Evolutionary conservation across 2,113 vertebrate genomes (phyloP).

Genomic region (Pseudorasbora parva): DNA sequence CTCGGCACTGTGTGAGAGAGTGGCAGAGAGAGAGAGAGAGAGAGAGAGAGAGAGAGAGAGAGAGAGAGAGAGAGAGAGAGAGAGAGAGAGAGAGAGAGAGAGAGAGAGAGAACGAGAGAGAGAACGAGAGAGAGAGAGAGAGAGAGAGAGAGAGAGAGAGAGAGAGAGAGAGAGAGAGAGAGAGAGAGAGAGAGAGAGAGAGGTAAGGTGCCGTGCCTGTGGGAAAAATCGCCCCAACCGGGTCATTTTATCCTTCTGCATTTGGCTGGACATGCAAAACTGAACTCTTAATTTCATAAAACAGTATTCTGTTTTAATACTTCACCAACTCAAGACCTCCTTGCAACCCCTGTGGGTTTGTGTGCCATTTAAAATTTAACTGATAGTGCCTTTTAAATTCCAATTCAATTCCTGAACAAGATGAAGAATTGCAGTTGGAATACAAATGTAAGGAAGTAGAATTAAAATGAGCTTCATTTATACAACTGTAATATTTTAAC

Average conservation of each 20-base stretch:
- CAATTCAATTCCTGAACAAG: background rate
- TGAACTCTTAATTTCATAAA: conserved; percentile 5
- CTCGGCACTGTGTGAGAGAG: background rate
- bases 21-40: background rate
- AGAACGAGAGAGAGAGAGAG: background rate
- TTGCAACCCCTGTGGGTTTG: background rate
- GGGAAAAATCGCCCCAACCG: conserved; percentile 14
- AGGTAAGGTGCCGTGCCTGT: background rate
- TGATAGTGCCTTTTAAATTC: background rate
- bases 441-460: background rate
- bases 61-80: background rate
- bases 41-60: background rate
- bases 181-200: background rate
- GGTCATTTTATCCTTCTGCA: conserved; percentile 24
- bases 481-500: background rate
- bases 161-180: background rate
- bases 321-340: background rate
- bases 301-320: conserved; percentile 1
- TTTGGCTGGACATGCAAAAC: conserved; percentile 25
- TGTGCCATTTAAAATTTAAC: background rate
- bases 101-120: no score
- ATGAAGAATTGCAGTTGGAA: background rate
- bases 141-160: background rate
- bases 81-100: background rate
- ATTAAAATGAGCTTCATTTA: background rate